Base-by-base conservation (phyloP, 2,797 vertebrate species). In the Knipowitschia caucasica region DNA sequence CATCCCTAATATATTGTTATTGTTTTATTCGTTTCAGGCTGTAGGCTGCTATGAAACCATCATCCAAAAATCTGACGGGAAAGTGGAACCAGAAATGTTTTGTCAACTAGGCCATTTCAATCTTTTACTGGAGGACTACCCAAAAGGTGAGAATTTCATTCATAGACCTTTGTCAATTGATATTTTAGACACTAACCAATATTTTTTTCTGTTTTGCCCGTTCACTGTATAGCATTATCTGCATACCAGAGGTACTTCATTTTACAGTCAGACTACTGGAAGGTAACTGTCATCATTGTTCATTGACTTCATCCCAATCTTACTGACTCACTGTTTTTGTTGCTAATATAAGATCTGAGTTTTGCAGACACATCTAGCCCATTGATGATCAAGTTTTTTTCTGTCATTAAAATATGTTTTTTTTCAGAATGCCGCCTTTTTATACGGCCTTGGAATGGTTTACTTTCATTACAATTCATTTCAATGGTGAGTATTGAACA, bases 401-500 rank as follows among this genome's bases (percentile, higher is more conserved):
- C 7, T 38, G 17, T 38, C 4, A 26, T 50, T 27, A 1, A 59
- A 58, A 55, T 38, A 26, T 1, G 29, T 62, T 25, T 66, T 72
- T 77, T 84, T 62, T 49, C 90, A 99, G 96, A 98, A 99, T 93
- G 93, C 94, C 94, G 92, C 94, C 92, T 99, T 99, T 94, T 93
- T 99, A 86, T 99, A 99, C 71, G 96, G 96, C 89, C 94, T 99
- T 79, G 96, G 95, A 89, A 94, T 99, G 94, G 95, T 97, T 88
- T 99, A 99, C 92, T 98, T 95, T 92, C 92, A 96, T 96, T 98
- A 95, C 90, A 98, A 95, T 88, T 93, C 96, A 86, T 98, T 96
- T 96, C 96, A 97, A 61, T 98, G 96, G 96, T 99, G 92, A 96
- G 96, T 93, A 44, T 25, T 36, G 34, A 7, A 36, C n/a, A n/a